A percentile compares a stretch with the other conserved stretches of the same genome.
Evolutionary conservation across 2,888 invertebrate genomes (phyloP).

Genomic region (Cosmorhoe ocellata): DNA sequence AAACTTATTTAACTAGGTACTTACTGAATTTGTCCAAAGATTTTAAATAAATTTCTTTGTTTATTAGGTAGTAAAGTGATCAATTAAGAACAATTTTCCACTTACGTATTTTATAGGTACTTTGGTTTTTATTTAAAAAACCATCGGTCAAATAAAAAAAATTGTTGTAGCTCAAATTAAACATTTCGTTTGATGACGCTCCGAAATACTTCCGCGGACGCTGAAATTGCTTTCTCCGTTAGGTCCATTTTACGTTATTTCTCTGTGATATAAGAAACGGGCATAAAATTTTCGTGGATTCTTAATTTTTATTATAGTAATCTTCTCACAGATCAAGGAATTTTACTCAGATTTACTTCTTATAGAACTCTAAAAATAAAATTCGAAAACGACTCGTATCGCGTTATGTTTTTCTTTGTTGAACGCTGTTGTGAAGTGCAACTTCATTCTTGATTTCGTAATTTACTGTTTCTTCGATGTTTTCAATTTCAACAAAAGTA

Average conservation of each 20-base stretch:
- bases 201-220: conserved; percentile 39
- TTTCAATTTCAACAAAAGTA: conserved; percentile 43
- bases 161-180: conserved; percentile 39
- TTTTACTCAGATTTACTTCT: conserved; percentile 18
- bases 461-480: conserved; percentile 40
- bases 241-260: conserved; percentile 27
- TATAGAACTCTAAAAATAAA: conserved; percentile 21
- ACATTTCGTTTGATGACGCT: conserved; percentile 38
- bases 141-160: no score
- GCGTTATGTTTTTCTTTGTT: conserved; percentile 12
- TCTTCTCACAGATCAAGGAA: conserved; percentile 25
- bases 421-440: conserved; percentile 14
- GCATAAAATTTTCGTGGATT: conserved; percentile 30
- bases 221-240: conserved; percentile 42
- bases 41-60: no score
- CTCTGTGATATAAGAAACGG: conserved; percentile 30
- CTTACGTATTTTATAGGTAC: no score
- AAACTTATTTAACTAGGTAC: no score
- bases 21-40: no score
- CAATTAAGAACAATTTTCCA: no score
- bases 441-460: conserved; percentile 20
- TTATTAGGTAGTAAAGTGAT: no score
- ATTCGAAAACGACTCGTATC: background rate
- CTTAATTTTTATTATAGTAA: conserved; percentile 29
- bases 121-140: no score